These are phyloP conservation scores for Echinometra lucunter DNA, from an alignment of 53 echinoderm and acorn worm genomes.

Conservation along the genomic window DNA sequence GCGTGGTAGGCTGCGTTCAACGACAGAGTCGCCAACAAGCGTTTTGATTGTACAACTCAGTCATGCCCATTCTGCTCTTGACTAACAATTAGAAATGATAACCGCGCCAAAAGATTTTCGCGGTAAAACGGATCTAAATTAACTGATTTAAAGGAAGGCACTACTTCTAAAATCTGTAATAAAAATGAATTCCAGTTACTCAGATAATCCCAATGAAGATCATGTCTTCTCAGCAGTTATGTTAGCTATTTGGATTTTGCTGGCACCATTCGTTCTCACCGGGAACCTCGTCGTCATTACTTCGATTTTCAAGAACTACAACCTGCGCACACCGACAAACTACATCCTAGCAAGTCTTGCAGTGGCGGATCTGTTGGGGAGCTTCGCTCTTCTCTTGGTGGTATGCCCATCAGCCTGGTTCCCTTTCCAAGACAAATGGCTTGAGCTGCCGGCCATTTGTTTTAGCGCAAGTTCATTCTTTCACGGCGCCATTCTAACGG, in stretches of 20 bases:
- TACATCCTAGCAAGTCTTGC: not conserved
- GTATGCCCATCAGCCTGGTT: not conserved
- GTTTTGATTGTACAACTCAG: too few species aligned
- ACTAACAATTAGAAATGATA: too few species aligned
- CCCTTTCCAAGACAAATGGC: not conserved
- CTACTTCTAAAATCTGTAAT: too few species aligned
- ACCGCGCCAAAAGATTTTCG: too few species aligned
- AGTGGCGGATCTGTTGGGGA: not conserved
- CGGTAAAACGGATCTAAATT: too few species aligned
- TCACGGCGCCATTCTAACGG: not conserved
- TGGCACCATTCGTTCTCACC: not conserved
- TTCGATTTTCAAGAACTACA: not conserved
- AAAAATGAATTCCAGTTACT: not conserved
- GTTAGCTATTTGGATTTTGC: not conserved
- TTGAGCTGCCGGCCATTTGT: not conserved
- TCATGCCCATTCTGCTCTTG: too few species aligned
- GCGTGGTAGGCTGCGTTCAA: too few species aligned
- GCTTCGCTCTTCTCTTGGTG: not conserved
- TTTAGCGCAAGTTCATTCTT: not conserved
- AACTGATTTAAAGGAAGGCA: too few species aligned
- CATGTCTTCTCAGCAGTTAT: not conserved
- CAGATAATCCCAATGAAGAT: not conserved
- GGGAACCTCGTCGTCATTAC: not conserved
- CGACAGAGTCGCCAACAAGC: too few species aligned
- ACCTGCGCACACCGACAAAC: not conserved